Base-by-base conservation (phyloP, 2,113 vertebrate species). In the Salvelinus namaycush region DNA sequence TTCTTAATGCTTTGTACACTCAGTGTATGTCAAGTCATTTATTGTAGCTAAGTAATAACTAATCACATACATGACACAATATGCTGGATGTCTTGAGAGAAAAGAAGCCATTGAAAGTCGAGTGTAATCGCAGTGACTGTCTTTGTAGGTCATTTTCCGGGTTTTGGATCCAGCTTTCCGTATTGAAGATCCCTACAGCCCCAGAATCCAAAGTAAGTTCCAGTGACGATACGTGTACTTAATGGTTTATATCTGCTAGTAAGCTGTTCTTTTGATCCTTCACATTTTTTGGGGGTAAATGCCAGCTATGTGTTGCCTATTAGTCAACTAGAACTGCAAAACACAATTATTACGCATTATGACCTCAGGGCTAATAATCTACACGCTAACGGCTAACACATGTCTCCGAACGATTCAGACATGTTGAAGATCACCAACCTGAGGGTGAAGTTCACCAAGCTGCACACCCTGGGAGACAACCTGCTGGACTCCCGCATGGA, bases 361-460 rank as follows among this genome's bases (percentile, higher is more conserved):
- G 51, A 18, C 51, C 51, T 18, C 16, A 18, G 14, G 16, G 51
- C 51, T 44, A 44, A 44, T 8, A 44, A 44, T 44, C 39, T 54
- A 18, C 51, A 54, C 1, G 51, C 51, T 54, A 54, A 54, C 16
- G 20, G 57, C 22, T 31, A 48, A 66, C 34, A 29, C 51, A 4
- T 27, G n/a, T 65, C 1, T 27, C 66, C 68, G 73, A 34, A 66
- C 16, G 1, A 90, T 76, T 68, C 77, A 99, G 98, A 96, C 86
- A 91, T 99, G 74, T 78, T 99, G 78, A 98, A 97, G 88, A 99
- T 99, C 89, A 99, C 98, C 73, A 99, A 99, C 82, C 84, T 99
- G 82, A 93, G 96, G 76, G 95, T 99, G 62, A 97, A 95, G 78
- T 97, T 99, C 31, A 92, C 92, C 71, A 97, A 93, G 79, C 93